These are phyloP conservation scores for Halichoeres trimaculatus DNA, from an alignment of 2,113 vertebrate genomes.

Conservation along the genomic window DNA sequence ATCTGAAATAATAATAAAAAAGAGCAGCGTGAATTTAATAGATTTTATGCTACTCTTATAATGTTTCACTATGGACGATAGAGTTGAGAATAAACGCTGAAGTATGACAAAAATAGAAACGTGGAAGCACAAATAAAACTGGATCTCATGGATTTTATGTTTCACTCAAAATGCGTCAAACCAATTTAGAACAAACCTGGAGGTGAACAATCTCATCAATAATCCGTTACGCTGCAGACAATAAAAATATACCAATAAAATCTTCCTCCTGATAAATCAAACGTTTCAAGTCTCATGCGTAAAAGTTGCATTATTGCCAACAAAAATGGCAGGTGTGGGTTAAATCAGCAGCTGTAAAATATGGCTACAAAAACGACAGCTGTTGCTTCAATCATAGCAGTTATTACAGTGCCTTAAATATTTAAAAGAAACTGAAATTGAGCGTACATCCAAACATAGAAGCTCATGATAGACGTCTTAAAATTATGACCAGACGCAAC, in stretches of 20 bases:
- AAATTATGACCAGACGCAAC: too few relatives aligned
- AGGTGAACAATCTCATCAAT: neutral
- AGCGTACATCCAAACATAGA: neutral
- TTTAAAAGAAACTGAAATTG: neutral
- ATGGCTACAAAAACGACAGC: constrained; percentile 1
- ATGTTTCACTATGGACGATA: neutral
- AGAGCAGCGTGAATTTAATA: neutral
- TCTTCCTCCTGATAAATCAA: neutral
- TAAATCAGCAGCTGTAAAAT: neutral
- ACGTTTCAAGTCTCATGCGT: constrained; percentile 3
- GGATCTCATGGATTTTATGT: too few relatives aligned
- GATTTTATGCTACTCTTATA: neutral
- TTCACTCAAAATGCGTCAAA: neutral
- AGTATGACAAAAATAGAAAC: neutral
- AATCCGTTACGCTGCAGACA: neutral
- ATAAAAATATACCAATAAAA: neutral
- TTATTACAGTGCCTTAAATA: neutral
- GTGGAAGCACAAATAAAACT: too few relatives aligned
- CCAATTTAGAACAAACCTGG: neutral
- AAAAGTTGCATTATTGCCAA: constrained; percentile 7
- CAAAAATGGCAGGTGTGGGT: neutral
- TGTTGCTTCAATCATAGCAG: constrained; percentile 12
- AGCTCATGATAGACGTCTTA: neutral
- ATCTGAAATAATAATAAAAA: neutral
- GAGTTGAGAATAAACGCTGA: neutral